Conservation (phyloP, 1,140 invertebrate species). For the Dendrolimus kikuchii region DNA sequence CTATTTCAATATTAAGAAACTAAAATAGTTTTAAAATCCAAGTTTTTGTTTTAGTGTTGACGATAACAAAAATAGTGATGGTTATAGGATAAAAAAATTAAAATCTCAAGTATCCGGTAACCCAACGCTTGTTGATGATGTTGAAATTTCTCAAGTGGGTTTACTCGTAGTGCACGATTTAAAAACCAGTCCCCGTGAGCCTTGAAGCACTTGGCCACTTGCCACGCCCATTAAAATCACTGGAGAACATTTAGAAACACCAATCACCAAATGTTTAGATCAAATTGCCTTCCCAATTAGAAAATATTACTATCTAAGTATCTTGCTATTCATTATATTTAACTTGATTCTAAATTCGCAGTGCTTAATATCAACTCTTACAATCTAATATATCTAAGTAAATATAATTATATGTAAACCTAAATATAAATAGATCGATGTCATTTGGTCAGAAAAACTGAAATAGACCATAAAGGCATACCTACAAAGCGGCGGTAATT, state of each 20-base stretch:
- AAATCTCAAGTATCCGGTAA: slow-evolving; percentile 18
- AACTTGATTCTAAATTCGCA: too few species aligned
- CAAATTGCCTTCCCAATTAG: slow-evolving; percentile 27
- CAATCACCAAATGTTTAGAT: slow-evolving; percentile 15
- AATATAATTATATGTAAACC: too few species aligned
- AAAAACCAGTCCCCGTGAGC: slow-evolving; percentile 50
- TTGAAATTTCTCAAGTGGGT: slow-evolving; percentile 50
- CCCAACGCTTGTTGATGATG: slow-evolving; percentile 28
- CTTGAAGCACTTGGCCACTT: slow-evolving; percentile 53
- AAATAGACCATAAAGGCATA: too few species aligned
- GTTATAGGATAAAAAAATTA: slow-evolving; percentile 12
- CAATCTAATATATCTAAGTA: too few species aligned
- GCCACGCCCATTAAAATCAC: slow-evolving; percentile 50
- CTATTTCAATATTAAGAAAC: too few species aligned
- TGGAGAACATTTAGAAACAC: slow-evolving; percentile 27
- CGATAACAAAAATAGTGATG: too few species aligned
- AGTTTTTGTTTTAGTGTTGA: too few species aligned
- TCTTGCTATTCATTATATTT: slow-evolving; percentile 1
- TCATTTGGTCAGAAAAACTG: too few species aligned
- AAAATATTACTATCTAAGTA: slow-evolving; percentile 2
- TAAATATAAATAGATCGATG: too few species aligned
- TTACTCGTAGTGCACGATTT: slow-evolving; percentile 38
- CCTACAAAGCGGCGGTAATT: too few species aligned
- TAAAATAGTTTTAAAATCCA: too few species aligned
- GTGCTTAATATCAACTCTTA: too few species aligned